phyloP scores from a whole-genome alignment of 2,113 vertebrate species.

The Clinocottus analis region DNA sequence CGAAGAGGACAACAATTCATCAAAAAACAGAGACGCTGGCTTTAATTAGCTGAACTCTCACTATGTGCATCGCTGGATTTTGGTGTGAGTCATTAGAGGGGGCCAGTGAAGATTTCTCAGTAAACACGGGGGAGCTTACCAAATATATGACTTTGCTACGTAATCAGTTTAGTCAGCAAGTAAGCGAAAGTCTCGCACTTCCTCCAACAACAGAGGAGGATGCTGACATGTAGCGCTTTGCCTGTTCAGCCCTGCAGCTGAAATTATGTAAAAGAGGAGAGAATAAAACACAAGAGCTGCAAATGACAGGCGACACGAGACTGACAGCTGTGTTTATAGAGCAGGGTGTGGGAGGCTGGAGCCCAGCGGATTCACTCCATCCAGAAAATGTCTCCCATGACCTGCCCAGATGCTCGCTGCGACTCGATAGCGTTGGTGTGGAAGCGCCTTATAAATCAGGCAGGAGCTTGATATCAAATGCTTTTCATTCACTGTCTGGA shows the following conservation, averaged over 20 bases:
- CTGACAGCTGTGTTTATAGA: conserved; percentile 78
- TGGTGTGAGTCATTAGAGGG: conserved; percentile 45
- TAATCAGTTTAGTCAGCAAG: conserved; percentile 54
- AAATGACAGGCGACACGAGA: conserved; percentile 67
- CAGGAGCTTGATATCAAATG: conserved; percentile 63
- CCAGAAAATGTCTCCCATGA: conserved; percentile 62
- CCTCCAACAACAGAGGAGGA: conserved; percentile 19
- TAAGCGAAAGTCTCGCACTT: conserved; percentile 41
- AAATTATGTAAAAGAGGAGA: conserved; percentile 42
- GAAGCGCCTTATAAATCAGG: conserved; percentile 62
- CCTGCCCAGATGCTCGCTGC: conserved; percentile 64
- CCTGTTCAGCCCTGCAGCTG: conserved; percentile 40
- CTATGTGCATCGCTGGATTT: conserved; percentile 23
- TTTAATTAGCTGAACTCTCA: conserved; percentile 66
- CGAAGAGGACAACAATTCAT: conserved; percentile 66
- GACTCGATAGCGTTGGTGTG: conserved; percentile 68
- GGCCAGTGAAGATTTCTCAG: conserved; percentile 28
- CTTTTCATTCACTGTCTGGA: conserved; percentile 54
- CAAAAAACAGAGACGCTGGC: conserved; percentile 55
- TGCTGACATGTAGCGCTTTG: conserved; percentile 43
- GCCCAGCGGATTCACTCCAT: conserved; percentile 52
- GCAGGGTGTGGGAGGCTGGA: conserved; percentile 59
- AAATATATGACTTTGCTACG: conserved; percentile 23
- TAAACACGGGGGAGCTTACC: conserved; percentile 49
- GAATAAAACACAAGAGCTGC: conserved; percentile 54